phyloP scores from a whole-genome alignment of 1,140 invertebrate species.

The Bicyclus anynana region DNA sequence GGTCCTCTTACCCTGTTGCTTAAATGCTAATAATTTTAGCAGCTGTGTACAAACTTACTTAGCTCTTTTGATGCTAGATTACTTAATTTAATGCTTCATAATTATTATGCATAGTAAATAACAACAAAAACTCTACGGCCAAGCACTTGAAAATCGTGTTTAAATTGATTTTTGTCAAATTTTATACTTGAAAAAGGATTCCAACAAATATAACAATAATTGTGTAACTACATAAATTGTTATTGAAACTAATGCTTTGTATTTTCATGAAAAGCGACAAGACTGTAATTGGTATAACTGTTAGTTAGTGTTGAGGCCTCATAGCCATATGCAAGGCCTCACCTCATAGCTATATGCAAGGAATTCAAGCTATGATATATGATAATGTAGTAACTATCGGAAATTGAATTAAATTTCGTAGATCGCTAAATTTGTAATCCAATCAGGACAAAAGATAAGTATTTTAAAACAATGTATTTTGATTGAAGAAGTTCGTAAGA shows the following conservation, averaged over 20 bases:
- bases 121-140: slow-evolving; percentile 2
- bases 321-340: neutral
- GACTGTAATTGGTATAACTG: slow-evolving; percentile 12
- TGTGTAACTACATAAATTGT: neutral
- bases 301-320: neutral
- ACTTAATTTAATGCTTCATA: slow-evolving; percentile 15
- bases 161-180: no score
- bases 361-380: slow-evolving; percentile 1
- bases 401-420: neutral
- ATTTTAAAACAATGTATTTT: slow-evolving; percentile 62
- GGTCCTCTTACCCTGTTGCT: slow-evolving; percentile 22
- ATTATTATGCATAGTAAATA: slow-evolving; percentile 28
- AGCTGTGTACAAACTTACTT: slow-evolving; percentile 3
- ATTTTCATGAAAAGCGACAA: slow-evolving; percentile 10
- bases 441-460: neutral
- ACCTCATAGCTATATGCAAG: neutral
- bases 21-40: slow-evolving; percentile 2
- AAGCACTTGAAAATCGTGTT: neutral
- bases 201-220: neutral
- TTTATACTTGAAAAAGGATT: no score
- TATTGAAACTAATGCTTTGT: slow-evolving; percentile 1
- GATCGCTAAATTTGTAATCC: neutral
- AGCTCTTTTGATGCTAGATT: neutral
- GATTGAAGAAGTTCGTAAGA: slow-evolving; percentile 29
- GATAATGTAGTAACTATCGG: slow-evolving; percentile 4